Evolutionary conservation across 2,888 invertebrate species (phyloP), one percentile per base, ranked within the genome.

Genomic region (Bugula neritina): DNA sequence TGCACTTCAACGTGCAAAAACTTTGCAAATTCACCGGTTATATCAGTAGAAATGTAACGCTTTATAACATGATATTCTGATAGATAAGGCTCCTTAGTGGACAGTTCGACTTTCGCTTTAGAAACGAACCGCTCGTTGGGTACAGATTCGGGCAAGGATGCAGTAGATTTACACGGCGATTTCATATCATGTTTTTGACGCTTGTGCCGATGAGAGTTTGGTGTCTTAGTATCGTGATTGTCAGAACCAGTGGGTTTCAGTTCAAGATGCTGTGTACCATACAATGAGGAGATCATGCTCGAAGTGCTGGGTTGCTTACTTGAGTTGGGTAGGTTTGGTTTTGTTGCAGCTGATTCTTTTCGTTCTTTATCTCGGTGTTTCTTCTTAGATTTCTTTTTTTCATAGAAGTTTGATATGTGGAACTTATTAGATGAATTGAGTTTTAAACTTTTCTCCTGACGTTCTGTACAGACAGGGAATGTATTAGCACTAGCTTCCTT

Each of bases 1-100:
- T 96, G 93, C 0, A 90, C 90, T 84, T 98, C 96, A 74, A 95
- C 89, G 74, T 92, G 90, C 85, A 95, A 92, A 35, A 82, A 75
- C 43, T 79, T 10, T 10, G 52, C 70, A 54, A 70, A 70, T 52
- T 70, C 52, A 43, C 70, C 31, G 5, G 27, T 25, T 13, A 63
- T 63, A 63, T 63, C 63, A 31, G 63, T 34, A 13, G 63, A 29
- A 31, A 63, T 63, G 27, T 63, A 63, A 63, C 63, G 63, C 34
- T 63, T 63, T 13, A 63, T 63, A 13, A 13, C 3, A 34, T 63
- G 63, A n/a, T 63, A 63, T 17, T 63, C 63, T 13, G 63, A 31
- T 27, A 63, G 3, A 31, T 63, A 63, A 10, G 31, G 29, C n/a
- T 63, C 63, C n/a, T 63, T 63, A 43, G 43, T 43, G 43, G 43